phyloP scores from a whole-genome alignment of 2,113 vertebrate species.

The Hemichromis elongatus region DNA sequence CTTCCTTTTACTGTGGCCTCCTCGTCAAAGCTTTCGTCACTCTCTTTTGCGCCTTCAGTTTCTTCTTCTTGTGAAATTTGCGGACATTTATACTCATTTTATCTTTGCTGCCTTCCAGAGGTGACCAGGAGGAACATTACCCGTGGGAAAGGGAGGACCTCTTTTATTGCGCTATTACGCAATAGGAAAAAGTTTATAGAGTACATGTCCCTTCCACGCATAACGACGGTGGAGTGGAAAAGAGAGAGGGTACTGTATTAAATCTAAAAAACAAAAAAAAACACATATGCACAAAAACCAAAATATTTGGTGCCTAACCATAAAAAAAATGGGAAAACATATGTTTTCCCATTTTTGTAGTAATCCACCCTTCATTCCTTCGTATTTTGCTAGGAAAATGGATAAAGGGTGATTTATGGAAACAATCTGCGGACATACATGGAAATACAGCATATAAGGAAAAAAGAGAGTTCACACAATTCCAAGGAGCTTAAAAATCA shows the following conservation, averaged over 20 bases:
- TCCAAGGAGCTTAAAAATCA: neutral
- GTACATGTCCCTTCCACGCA: neutral
- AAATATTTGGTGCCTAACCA: neutral
- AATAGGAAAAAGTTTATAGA: neutral
- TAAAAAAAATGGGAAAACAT: neutral
- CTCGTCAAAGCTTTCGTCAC: neutral
- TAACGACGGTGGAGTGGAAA: neutral
- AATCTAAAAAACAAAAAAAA: neutral
- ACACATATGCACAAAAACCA: neutral
- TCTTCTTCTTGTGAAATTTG: neutral
- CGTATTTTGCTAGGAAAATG: neutral
- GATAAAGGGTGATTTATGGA: neutral
- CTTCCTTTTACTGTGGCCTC: neutral
- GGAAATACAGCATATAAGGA: neutral
- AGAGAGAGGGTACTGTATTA: neutral
- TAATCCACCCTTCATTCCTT: neutral
- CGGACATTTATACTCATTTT: neutral
- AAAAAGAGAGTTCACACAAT: neutral
- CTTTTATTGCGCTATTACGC: neutral
- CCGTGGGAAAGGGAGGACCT: neutral
- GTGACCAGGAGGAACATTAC: conserved; percentile 9
- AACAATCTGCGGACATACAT: neutral
- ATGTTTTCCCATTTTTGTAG: too few species aligned
- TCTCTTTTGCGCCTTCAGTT: neutral
- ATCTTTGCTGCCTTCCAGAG: conserved; percentile 62